Base-by-base conservation (phyloP, 2,797 vertebrate genomes). In the Taeniopygia guttata region DNA sequence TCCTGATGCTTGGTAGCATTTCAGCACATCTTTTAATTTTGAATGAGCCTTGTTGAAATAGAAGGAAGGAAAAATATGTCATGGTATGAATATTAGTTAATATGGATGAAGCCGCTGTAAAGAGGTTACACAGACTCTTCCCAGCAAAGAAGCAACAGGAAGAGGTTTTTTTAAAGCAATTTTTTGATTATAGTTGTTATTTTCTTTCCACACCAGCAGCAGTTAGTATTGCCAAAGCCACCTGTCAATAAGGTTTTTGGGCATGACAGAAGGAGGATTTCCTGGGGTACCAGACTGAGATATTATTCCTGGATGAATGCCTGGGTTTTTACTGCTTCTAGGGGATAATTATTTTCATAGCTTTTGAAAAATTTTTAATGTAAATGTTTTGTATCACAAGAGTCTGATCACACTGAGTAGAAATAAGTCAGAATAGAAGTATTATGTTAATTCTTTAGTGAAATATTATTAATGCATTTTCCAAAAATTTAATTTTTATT, bases 201-300 rank as follows among this genome's bases (percentile, higher is more conserved):
- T 90, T 58, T 55, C 58, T 87, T 62, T 80, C 84, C 87, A 87
- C 56, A 87, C 30, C 21, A 84, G 38, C 27, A 88, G 79, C 4
- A 6, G 56, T 87, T 94, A 96, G 64, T 59, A 74, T 52, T 85
- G 87, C 58, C 54, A 80, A 91, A 88, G 59, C 46, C 43, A 91
- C 26, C 40, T 59, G 77, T 51, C 14, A 6, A 14, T 81, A 84
- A 42, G 7, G 21, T 38, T 92, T 85, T 36, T 19, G 59, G 51
- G 43, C 34, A 75, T 20, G 56, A 77, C 42, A 91, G 59, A 92
- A 92, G 60, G 45, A 76, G 26, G 46, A 73, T 91, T 92, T 95
- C 68, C 72, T 70, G 22, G 48, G n/a, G 30, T 52, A 63, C 26
- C 11, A 77, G 64, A 19, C 29, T 77, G 58, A 83, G 36, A 51